Base-by-base conservation (phyloP, 2,888 invertebrate genomes). In the Cyrtodaria siliqua region DNA sequence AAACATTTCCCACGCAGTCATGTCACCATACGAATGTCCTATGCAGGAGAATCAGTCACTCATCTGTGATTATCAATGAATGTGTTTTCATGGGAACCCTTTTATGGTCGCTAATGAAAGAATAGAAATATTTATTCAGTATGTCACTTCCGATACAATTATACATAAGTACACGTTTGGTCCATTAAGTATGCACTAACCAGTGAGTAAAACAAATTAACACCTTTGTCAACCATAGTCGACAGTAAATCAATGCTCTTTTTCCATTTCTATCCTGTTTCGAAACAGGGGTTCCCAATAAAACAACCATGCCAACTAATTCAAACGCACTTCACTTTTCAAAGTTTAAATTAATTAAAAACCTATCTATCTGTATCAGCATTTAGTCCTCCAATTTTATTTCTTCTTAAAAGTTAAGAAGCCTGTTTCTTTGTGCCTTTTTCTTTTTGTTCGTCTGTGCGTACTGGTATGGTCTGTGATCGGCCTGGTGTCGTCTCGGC, bases 321-420 rank as follows among this genome's bases (percentile, higher is more conserved):
- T 24, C 20, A 4, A n/a, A 16, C n/a, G 3, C n/a, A 56, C 29
- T 18, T n/a, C 12, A 56, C 47, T 44, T 29, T 67, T 55, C 52
- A 53, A 66, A 63, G 61, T 52, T 49, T 40, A 26, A 12, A 47
- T 50, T 63, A 2, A 12, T 63, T 52, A 52, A 53, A 52, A 26
- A 38, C 27, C 26, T 52, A 53, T 50, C 26, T 24, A 42, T 23
- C 23, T 57, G 23, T 42, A 63, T 57, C 64, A 53, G 20, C 42
- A 24, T 27, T 55, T 50, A 55, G 40, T 50, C 57, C 33, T 52
- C 52, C 23, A 18, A 26, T 71, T 70, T 89, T 89, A 96, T 97
- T 98, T 96, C 98, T 98, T 95, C 98, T 98, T 94, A 98, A 96
- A 93, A 98, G 98, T 95, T 99, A 98, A 95, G 99, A 98, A 94